Base-by-base conservation (phyloP, 2,113 vertebrate genomes). In the Scomber japonicus region DNA sequence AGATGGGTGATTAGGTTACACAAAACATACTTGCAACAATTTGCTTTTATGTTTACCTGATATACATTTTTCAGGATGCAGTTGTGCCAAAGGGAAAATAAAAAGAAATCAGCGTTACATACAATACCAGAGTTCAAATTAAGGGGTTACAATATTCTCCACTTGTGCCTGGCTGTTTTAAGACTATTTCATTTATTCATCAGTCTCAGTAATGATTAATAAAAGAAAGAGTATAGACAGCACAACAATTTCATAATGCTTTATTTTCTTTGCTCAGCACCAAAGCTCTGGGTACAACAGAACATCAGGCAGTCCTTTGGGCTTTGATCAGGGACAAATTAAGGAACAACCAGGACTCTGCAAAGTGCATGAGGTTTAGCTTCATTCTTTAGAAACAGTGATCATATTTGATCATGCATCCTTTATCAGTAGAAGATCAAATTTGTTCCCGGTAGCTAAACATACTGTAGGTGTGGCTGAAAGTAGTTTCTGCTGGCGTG, bases 301-400 rank as follows among this genome's bases (percentile, higher is more conserved):
- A 65, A 46, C 6, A 71, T 80, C 75, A 65, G 46, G 48, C 13
- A 54, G 30, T 60, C 27, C 48, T 60, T 64, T 46, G 44, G 73
- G 60, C 54, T 55, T 66, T 84, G 60, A 61, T 13, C 49, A 24
- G 14, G 21, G 3, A 60, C 46, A 59, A 71, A 61, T 51, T 17
- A 9, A 40, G 17, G 6, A 76, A 59, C 27, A 59, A 15, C 45
- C 17, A 54, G 31, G 13, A 54, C 35, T 30, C 50, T 35, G 51
- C 49, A 53, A 59, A 48, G 63, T 49, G 3, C 16, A 16, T 51
- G 46, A n/a, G 44, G 21, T 24, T 45, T 46, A 46, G 31, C 55
- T 71, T 59, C 4, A 51, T 44, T 53, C 17, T n/a, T 48, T n/a
- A 1, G 27, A 48, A 27, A 56, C n/a, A 49, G 1, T 15, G 51